Conservation (phyloP, 1,140 invertebrate species). For the Cephus cinctus region DNA sequence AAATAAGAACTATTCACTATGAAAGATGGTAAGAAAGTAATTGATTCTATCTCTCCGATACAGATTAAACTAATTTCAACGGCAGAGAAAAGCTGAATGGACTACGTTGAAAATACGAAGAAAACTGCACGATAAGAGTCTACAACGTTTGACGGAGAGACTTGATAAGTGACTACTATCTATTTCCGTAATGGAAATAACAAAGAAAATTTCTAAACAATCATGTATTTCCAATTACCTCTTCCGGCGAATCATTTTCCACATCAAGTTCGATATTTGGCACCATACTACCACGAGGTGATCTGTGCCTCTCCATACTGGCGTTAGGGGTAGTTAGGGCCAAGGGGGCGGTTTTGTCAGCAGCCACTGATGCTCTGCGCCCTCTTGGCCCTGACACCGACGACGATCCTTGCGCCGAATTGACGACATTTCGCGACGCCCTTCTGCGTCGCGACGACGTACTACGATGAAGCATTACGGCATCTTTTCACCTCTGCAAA, state of each 20-base stretch:
- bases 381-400: slow-evolving; percentile 32
- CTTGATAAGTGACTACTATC: neutral
- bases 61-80: no score
- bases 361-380: slow-evolving; percentile 47
- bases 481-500: slow-evolving; percentile 30
- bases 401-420: slow-evolving; percentile 60
- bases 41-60: no score
- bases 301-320: slow-evolving; percentile 45
- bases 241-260: slow-evolving; percentile 36
- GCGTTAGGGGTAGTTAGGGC: slow-evolving; percentile 27
- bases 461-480: slow-evolving; percentile 63
- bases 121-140: neutral
- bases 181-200: neutral
- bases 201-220: neutral
- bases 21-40: no score
- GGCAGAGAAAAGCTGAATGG: neutral
- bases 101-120: neutral
- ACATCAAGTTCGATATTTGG: slow-evolving; percentile 49
- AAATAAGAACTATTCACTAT: no score
- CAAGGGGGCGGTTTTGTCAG: slow-evolving; percentile 39
- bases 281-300: slow-evolving; percentile 53
- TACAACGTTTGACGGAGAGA: neutral
- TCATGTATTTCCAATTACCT: slow-evolving; percentile 21
- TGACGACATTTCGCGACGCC: slow-evolving; percentile 64
- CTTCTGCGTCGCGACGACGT: slow-evolving; percentile 67